A percentile compares a stretch with the other conserved stretches of the same genome.
Conservation (phyloP, 2,113 vertebrate genomes). For the Oreamnos americanus region DNA sequence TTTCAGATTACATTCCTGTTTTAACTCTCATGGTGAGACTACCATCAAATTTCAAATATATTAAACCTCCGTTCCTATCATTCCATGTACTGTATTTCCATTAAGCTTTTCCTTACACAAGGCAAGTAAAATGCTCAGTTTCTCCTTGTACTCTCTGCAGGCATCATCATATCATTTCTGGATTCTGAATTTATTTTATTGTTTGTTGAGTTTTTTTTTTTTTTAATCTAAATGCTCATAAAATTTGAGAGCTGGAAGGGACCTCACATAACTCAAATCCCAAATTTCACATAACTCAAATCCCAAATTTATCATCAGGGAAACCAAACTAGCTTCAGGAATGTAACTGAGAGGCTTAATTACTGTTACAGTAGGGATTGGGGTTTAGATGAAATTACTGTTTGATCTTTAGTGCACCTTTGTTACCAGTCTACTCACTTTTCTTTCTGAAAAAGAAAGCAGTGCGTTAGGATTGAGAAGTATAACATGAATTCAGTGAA, state of each 20-base stretch:
- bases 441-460: neutral
- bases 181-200: neutral
- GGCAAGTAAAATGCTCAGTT: neutral
- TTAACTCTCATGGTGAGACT: neutral
- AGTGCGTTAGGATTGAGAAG: fast-evolving
- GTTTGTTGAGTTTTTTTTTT: neutral
- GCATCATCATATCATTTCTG: neutral
- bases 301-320: neutral
- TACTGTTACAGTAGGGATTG: neutral
- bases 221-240: neutral
- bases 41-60: neutral
- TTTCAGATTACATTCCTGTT: neutral
- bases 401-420: neutral
- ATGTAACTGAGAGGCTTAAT: neutral
- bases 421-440: neutral
- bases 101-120: neutral
- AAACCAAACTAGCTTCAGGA: neutral
- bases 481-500: neutral
- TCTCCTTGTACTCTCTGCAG: neutral
- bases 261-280: neutral
- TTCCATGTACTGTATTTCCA: neutral
- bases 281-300: neutral
- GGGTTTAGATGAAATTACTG: neutral
- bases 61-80: neutral
- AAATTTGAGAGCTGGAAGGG: neutral